These are phyloP conservation scores for Aptenodytes forsteri DNA, from an alignment of 2,113 vertebrate species.

Conservation along the genomic window DNA sequence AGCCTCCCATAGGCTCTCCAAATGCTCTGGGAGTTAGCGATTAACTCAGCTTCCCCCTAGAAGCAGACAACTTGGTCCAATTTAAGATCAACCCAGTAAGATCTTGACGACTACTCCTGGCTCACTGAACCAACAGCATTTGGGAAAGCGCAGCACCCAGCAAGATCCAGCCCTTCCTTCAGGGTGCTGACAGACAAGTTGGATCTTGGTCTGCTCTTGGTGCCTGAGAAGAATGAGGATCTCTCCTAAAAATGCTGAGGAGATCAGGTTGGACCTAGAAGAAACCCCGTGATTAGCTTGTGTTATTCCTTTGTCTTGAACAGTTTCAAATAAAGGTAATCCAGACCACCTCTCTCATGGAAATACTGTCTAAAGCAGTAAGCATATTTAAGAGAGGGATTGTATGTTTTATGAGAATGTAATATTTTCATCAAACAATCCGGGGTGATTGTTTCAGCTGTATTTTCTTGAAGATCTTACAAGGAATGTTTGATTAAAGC, in stretches of 20 bases:
- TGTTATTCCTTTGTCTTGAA: neutral
- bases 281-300: fast-evolving
- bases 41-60: neutral
- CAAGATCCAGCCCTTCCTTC: neutral
- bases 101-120: neutral
- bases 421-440: neutral
- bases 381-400: neutral
- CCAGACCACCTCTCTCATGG: neutral
- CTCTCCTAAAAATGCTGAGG: neutral
- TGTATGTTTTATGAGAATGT: neutral
- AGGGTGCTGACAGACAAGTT: neutral
- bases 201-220: neutral
- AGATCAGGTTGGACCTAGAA: neutral
- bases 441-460: neutral
- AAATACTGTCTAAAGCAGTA: neutral
- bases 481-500: neutral
- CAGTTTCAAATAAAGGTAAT: neutral
- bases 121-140: neutral
- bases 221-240: neutral
- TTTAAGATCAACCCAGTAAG: neutral
- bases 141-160: neutral
- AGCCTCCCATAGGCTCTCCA: neutral
- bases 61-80: neutral
- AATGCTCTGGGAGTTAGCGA: neutral
- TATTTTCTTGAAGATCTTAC: neutral